phyloP scores from a whole-genome alignment of 2,888 invertebrate genomes.

The Dilophus febrilis region DNA sequence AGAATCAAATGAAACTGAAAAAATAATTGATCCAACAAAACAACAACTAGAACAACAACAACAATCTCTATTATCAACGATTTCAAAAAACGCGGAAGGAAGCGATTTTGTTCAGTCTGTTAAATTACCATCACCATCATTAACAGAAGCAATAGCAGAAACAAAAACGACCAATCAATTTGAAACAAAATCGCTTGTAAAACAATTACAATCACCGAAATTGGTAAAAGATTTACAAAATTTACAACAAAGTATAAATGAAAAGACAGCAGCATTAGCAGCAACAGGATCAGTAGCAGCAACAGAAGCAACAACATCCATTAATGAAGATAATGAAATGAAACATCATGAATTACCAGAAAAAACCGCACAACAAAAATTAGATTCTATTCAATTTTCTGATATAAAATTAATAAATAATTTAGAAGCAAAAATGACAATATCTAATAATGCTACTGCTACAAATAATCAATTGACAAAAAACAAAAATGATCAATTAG shows the following conservation, averaged over 20 bases:
- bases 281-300: no score
- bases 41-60: not conserved
- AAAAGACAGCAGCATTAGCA: no score
- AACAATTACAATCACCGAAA: not conserved
- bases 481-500: not conserved
- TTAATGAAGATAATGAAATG: not conserved
- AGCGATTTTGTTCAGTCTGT: constrained; percentile 10
- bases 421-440: constrained; percentile 6
- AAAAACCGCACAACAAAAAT: constrained; percentile 5
- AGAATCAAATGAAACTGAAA: not conserved
- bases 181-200: no score
- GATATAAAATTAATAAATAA: constrained; percentile 5
- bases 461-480: not conserved
- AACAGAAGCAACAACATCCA: no score
- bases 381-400: constrained; percentile 2
- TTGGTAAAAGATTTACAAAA: constrained; percentile 2
- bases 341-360: constrained; percentile 5
- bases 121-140: constrained; percentile 3
- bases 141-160: not conserved
- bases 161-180: not conserved
- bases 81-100: constrained; percentile 10
- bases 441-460: not conserved
- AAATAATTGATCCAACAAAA: not conserved
- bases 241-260: constrained; percentile 3
- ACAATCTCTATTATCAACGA: not conserved